Conservation (phyloP, 1,140 invertebrate species). For the Liolophura sinensis region DNA sequence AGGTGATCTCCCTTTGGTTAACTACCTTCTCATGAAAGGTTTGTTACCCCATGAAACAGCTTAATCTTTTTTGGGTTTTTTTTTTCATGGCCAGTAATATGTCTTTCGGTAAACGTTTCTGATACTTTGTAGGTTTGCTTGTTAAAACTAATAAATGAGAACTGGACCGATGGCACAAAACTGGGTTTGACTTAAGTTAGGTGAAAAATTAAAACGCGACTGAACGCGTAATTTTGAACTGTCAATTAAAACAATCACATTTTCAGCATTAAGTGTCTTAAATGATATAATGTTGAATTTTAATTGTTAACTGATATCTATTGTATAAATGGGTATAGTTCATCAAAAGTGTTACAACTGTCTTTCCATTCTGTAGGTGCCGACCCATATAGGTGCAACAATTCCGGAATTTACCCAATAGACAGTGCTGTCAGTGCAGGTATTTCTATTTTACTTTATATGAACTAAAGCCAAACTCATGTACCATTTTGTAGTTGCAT, state of each 20-base stretch:
- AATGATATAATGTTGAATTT: not conserved
- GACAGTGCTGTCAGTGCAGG: constrained; percentile 46
- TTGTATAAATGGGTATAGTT: not conserved
- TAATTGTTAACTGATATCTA: not conserved
- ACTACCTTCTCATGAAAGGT: constrained; percentile 34
- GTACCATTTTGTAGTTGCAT: too few species aligned
- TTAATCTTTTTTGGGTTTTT: too few species aligned
- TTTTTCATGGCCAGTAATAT: too few species aligned
- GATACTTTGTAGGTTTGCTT: too few species aligned
- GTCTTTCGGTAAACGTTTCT: too few species aligned
- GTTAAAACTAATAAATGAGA: too few species aligned
- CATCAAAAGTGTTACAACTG: not conserved
- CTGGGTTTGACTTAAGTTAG: too few species aligned
- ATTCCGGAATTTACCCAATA: constrained; percentile 37
- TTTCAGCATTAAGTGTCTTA: not conserved
- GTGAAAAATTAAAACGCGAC: too few species aligned
- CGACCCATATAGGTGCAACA: constrained; percentile 30
- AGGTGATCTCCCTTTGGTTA: constrained; percentile 35
- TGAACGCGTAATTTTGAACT: too few species aligned
- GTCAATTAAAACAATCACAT: too few species aligned
- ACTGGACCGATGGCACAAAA: not conserved
- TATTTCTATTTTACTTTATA: constrained; percentile 13
- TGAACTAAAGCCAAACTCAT: too few species aligned
- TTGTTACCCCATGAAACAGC: too few species aligned
- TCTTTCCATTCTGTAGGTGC: constrained; percentile 26